Evolutionary conservation across 2,888 invertebrate species (phyloP), one percentile per base, ranked within the genome.

Genomic region (Abrostola tripartita): DNA sequence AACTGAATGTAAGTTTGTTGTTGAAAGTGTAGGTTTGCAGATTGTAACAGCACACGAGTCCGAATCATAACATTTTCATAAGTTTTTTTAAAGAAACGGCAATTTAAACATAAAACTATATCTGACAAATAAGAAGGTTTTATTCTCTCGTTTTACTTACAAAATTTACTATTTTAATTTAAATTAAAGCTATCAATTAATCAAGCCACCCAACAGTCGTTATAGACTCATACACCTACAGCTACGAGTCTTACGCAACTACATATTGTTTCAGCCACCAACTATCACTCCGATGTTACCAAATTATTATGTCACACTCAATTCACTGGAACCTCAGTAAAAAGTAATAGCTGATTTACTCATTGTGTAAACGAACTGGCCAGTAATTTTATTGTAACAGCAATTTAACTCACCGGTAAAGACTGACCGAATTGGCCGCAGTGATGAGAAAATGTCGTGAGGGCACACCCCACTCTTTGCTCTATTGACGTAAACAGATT

Each of bases 241-340:
- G 36, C n/a, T n/a, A n/a, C 47, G 11, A 61, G n/a, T n/a, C 5
- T 75, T 68, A 65, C 47, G 38, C 68, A 68, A 74, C 65, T 38
- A 58, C 49, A 67, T 41, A 75, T 41, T 70, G 51, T 54, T 71
- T 6, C 40, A 69, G 60, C 50, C 36, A 51, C 0, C 54, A 58
- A 63, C 68, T 44, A 61, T 71, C 70, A 42, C 53, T 63, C 6
- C 12, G 54, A 9, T 47, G 44, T 66, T 63, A 61, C 71, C 61
- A 65, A 76, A 74, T 60, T 61, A 61, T 62, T 69, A 61, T 76
- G 60, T 70, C 77, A 75, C 67, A 55, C 55, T 50, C 54, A 53
- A 36, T 47, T 54, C 38, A 47, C 53, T 52, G 38, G 40, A 61
- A 52, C 50, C 37, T 51, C 65, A 7, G 65, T 68, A 76, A 74